Percentiles rank a stretch among this genome's conserved stretches.
Conservation (phyloP, 2,888 invertebrate genomes). For the Athripsodes cinereus region DNA sequence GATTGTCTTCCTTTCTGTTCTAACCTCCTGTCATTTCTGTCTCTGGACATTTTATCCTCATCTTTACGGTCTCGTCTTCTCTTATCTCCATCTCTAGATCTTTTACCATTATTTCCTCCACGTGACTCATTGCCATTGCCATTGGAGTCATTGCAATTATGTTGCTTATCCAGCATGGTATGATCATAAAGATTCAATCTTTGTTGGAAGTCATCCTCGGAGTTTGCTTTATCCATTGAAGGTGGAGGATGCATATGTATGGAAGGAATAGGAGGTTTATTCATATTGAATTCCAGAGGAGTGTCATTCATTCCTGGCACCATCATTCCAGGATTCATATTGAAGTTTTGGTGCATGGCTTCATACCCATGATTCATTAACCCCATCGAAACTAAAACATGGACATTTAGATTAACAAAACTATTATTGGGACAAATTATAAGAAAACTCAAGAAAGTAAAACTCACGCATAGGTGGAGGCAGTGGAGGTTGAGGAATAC, state of each 20-base stretch:
- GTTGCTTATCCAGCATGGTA: not conserved
- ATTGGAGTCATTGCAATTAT: slow-evolving; percentile 1
- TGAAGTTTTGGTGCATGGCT: slow-evolving; percentile 21
- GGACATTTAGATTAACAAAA: not conserved
- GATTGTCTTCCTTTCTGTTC: slow-evolving; percentile 19
- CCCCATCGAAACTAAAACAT: slow-evolving; percentile 11
- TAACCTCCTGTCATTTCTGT: slow-evolving; percentile 19
- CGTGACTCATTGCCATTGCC: not conserved
- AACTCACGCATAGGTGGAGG: slow-evolving; percentile 18
- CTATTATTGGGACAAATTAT: not conserved
- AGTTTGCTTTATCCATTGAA: not conserved
- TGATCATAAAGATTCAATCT: not conserved
- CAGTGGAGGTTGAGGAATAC: slow-evolving; percentile 19
- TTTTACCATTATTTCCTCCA: slow-evolving; percentile 4
- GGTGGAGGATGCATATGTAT: not conserved
- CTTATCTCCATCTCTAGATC: slow-evolving; percentile 11
- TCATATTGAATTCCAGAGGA: slow-evolving; percentile 56
- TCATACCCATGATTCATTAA: slow-evolving; percentile 23
- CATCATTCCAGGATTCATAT: slow-evolving; percentile 24
- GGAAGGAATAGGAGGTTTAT: slow-evolving; percentile 36
- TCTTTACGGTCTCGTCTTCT: slow-evolving; percentile 23
- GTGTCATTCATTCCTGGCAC: slow-evolving; percentile 50
- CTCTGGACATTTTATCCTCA: slow-evolving; percentile 14
- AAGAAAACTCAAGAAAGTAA: not conserved
- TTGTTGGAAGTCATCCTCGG: not conserved